Evolutionary conservation across 2,797 vertebrate genomes (phyloP), one percentile per base, ranked within the genome.

Genomic region (Glossophaga mutica): DNA sequence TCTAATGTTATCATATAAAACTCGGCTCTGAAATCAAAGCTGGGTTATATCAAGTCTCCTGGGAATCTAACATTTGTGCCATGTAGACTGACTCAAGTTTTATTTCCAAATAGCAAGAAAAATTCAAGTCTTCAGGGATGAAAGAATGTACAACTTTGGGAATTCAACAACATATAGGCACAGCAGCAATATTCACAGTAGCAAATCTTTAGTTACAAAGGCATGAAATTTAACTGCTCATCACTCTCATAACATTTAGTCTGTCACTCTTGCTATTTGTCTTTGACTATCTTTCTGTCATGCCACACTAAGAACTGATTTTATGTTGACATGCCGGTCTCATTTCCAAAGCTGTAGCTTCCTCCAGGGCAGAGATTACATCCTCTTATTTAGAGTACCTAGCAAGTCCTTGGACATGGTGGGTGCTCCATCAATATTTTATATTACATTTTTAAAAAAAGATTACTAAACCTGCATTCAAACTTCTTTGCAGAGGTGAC

Each of bases 1-100:
- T 93, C 78, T 91, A 92, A 94, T 91, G 91, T 65, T 94, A 88
- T 91, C 32, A 94, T 74, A 34, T 94, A 85, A 87, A 87, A 24
- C 22, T 83, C 8, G 73, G 22, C 16, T 94, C 29, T 92, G 71
- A 92, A 95, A 96, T 95, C 76, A 93, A 90, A 94, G 26, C 19
- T 59, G 9, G 39, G n/a, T 89, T 93, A 50, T 74, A 86, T 22
- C 29, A 52, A 22, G 24, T 74, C 62, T 92, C 22, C 50, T 78
- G 79, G 37, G 55, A 77, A 67, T 71, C 52, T 92, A 24, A 78
- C 85, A 71, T 88, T 44, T 94, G 48, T 87, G 22, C 29, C 37
- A 55, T 44, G 81, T 34, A 90, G 71, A 19, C 44, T 90, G 73
- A 39, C 34, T 77, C 46, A 50, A 29, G 0, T 85, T 97, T 76